These are phyloP conservation scores for Tetramorium bicarinatum DNA, from an alignment of 2,888 invertebrate species.

Conservation along the genomic window DNA sequence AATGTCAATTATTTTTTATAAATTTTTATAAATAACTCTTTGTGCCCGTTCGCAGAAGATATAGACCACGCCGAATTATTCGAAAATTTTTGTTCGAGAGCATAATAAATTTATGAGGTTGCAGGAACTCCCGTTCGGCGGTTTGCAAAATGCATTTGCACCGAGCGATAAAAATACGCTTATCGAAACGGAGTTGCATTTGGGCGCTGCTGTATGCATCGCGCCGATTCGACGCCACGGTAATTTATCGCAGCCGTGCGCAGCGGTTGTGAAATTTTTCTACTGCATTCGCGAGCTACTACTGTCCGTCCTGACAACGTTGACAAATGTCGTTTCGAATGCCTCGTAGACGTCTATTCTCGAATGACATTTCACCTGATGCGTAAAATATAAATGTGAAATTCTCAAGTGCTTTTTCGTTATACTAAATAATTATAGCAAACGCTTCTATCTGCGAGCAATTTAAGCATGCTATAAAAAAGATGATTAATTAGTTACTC, in stretches of 20 bases:
- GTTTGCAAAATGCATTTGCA: conserved; percentile 45
- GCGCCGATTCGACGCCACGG: conserved; percentile 45
- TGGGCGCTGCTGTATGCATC: conserved; percentile 22
- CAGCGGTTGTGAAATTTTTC: conserved; percentile 46
- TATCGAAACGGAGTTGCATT: conserved; percentile 43
- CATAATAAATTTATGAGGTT: conserved; percentile 43
- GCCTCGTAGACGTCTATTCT: conserved; percentile 17
- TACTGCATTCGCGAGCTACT: conserved; percentile 28
- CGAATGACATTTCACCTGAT: conserved; percentile 9
- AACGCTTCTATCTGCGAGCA: not conserved
- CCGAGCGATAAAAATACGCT: conserved; percentile 48
- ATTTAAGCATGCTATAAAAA: not conserved
- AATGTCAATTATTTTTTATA: conserved; percentile 27
- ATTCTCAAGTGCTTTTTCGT: not conserved
- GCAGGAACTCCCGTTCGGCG: conserved; percentile 25
- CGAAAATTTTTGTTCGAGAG: conserved; percentile 1
- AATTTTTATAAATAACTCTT: conserved; percentile 1
- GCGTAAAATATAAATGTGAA: conserved; percentile 12
- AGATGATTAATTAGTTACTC: not conserved
- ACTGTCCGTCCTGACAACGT: conserved; percentile 30
- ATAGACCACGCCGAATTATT: conserved; percentile 1
- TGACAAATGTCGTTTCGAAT: conserved; percentile 47
- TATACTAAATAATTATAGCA: not conserved
- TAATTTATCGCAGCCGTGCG: conserved; percentile 42
- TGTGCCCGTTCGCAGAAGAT: not conserved